These are phyloP conservation scores for Prinia subflava DNA, from an alignment of 2,113 vertebrate genomes.

Conservation along the genomic window DNA sequence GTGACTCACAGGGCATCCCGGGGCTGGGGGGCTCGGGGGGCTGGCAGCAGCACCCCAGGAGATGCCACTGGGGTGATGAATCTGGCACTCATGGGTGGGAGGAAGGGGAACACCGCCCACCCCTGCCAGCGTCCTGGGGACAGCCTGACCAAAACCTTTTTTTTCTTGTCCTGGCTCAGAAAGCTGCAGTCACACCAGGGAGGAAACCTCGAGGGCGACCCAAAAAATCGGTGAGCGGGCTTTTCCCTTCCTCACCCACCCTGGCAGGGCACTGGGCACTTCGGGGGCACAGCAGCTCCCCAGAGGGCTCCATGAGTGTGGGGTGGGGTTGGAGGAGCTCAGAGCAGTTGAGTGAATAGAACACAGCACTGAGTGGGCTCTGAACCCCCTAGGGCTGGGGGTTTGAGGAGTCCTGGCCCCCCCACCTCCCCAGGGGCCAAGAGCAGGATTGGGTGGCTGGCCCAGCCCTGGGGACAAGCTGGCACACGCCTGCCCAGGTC, in stretches of 20 bases:
- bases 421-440: not conserved
- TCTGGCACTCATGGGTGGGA: not conserved
- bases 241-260: not conserved
- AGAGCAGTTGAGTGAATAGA: not conserved
- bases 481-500: conserved; percentile 32
- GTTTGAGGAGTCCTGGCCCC: not conserved
- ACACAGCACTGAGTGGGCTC: not conserved
- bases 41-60: not conserved
- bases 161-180: conserved; percentile 68
- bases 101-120: not conserved
- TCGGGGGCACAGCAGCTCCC: not conserved
- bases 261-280: not conserved
- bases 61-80: conserved; percentile 16
- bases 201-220: conserved; percentile 92
- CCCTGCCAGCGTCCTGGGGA: not conserved
- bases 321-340: not conserved
- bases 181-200: conserved; percentile 81
- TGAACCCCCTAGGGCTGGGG: accelerated
- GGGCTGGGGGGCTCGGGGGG: not conserved
- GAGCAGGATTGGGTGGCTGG: not conserved
- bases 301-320: accelerated
- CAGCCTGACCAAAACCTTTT: not conserved
- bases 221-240: conserved; percentile 86
- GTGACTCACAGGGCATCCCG: conserved; percentile 57
- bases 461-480: not conserved